These are phyloP conservation scores for Drosophila varians DNA, from an alignment of 1,140 invertebrate species.

Conservation along the genomic window DNA sequence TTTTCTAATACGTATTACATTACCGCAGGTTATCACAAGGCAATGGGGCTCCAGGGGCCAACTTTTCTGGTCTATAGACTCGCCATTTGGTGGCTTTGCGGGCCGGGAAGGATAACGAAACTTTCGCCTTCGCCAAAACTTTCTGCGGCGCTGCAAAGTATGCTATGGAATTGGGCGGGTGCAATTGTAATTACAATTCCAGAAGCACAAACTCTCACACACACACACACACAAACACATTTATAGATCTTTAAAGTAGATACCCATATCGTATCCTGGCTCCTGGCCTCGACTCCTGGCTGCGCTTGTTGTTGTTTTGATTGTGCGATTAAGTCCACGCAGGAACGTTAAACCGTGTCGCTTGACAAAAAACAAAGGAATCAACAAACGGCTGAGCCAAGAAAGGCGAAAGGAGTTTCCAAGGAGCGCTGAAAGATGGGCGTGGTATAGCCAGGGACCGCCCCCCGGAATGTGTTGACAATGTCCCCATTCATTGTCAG, in stretches of 20 bases:
- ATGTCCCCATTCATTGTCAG: conserved; percentile 38
- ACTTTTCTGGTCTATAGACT: background rate
- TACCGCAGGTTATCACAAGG: background rate
- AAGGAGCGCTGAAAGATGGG: conserved; percentile 50
- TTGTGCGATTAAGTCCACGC: conserved; percentile 40
- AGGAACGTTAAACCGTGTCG: conserved; percentile 47
- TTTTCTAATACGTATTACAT: background rate
- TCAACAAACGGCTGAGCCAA: conserved; percentile 46
- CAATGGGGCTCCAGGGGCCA: background rate
- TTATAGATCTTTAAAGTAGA: conserved; percentile 40
- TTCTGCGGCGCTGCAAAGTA: conserved; percentile 15
- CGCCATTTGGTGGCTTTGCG: background rate
- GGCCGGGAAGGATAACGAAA: background rate
- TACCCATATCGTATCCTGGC: conserved; percentile 42
- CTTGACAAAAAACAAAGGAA: conserved; percentile 38
- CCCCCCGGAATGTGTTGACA: conserved; percentile 48
- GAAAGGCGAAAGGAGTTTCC: conserved; percentile 53
- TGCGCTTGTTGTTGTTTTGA: conserved; percentile 32
- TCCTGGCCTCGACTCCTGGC: background rate
- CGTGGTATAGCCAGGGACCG: no score
- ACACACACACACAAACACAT: conserved; percentile 6
- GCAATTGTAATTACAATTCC: conserved; percentile 24
- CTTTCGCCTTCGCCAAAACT: background rate
- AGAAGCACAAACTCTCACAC: conserved; percentile 6
- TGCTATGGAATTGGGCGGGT: conserved; percentile 6